Evolutionary conservation across 2,797 vertebrate genomes (phyloP), one percentile per base, ranked within the genome.

Genomic region (Cichlasoma orientale): DNA sequence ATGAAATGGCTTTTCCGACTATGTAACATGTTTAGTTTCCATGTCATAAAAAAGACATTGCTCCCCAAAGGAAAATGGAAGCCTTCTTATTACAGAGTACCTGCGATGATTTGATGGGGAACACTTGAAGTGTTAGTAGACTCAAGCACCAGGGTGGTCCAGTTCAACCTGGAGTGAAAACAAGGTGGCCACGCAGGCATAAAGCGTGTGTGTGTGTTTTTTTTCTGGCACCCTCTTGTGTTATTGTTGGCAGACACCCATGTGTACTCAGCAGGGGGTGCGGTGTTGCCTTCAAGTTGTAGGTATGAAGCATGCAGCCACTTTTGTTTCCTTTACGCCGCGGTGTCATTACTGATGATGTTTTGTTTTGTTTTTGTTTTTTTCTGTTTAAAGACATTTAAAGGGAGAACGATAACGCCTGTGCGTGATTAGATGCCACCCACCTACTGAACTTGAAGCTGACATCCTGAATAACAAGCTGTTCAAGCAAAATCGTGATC

Each of bases 211-310:
- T 85, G 47, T 81, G 91, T 93, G 87, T 92, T 79, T 88, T 85
- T 82, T 82, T 92, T 93, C 91, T 93, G 87, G 85, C 87, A 81
- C 82, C 53, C n/a, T 68, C 52, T 10, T 86, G 87, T 93, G 85
- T 93, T 93, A 90, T 89, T 92, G 77, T 93, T 94, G 90, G 92
- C 91, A 86, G 75, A 76, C 50, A 25, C 82, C 78, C 72, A 77
- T 89, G 83, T 88, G 72, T 87, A 86, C 82, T 78, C 84, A 76
- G 84, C 78, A 63, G 89, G 91, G 75, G 83, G 80, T 75, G 85
- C 13, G 68, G 77, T 71, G 36, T 78, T 83, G 77, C 72, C 74
- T 83, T 74, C 78, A 83, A 47, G 78, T 85, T 82, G 59, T 58
- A 55, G 71, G 31, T 80, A 83, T 72, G 73, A 84, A 75, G 31